Base-by-base conservation (phyloP, 2,888 invertebrate species). In the Julus scanicus region DNA sequence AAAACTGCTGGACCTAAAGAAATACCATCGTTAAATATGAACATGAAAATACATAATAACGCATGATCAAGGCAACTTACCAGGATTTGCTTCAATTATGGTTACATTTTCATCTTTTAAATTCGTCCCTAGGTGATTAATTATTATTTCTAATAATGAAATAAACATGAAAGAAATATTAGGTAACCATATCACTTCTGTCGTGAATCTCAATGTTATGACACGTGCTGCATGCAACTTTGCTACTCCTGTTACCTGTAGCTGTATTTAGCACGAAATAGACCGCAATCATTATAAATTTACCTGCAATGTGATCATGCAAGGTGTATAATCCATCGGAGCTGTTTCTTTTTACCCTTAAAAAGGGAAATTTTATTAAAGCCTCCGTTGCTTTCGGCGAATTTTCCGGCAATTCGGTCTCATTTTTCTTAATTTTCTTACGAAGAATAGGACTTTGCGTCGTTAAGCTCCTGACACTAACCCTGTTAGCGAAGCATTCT, bases 41-140 rank as follows among this genome's bases (percentile, higher is more conserved):
- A 80, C 20, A 80, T 2, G 80, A 80, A 8, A 5, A 20, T 29
- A 80, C 8, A 44, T 8, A 8, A 17, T 53, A 15, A 13, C 11
- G 17, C 6, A 11, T 53, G 17, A 53, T 11, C 11, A 15, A 71
- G 3, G 9, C 48, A 85, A 39, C 85, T n/a, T 48, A 85, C 85
- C 85, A 44, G 85, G 85, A 85, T 85, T 85, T n/a, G 48, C 15
- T 29, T 85, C 85, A 40, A 85, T 85, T 20, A 85, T 20, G 71
- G 71, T 29, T 9, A 71, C 29, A 29, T 29, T 20, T 1, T 71
- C n/a, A 29, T 71, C n/a, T 29, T 20, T 71, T 20, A 71, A 71
- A 71, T 71, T 3, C 29, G 71, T 71, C 5, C 71, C 71, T 29
- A 71, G 6, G 9, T 71, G 20, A 29, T 11, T 9, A 11, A 71